Base-by-base conservation (phyloP, 2,113 vertebrate genomes). In the Platichthys stellatus region DNA sequence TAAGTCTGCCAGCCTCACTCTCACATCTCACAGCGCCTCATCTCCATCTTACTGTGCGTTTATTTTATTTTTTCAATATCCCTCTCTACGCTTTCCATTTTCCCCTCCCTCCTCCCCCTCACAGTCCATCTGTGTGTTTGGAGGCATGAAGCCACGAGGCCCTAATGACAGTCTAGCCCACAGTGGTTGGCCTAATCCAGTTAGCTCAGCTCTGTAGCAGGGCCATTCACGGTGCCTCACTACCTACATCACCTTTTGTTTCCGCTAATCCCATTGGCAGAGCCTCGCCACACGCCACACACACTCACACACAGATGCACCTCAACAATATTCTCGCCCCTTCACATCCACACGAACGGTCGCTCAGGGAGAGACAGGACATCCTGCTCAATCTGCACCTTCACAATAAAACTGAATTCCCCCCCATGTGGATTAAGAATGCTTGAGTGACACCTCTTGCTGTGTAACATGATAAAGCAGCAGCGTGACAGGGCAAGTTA, bases 171-270 rank as follows among this genome's bases (percentile, higher is more conserved):
- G 74, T 60, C 60, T 23, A 58, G 62, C 71, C 76, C 72, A 81
- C 85, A 69, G 72, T 81, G 73, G 66, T 66, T n/a, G 58, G 59
- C 35, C 71, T 90, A 90, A 90, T 90, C 89, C 89, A 65, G 83
- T 89, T 89, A 84, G 71, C 65, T 70, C 57, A 2, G 62, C 72
- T 45, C 76, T 66, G 72, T 59, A 51, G 69, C 20, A 2, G 61
- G 67, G 20, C 51, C 75, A 67, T 76, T 90, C 79, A 68, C 23
- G 31, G 40, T 49, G 76, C 60, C 76, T 58, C 73, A 4, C 75
- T 78, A 40, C 67, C 77, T 62, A 31, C 60, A 56, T 76, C 69
- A 69, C 62, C 72, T 83, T 90, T 88, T 90, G 81, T 89, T 82
- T 74, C 35, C 6, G 28, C 14, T 89, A 88, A 88, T 90, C 87